Evolutionary conservation across 30 jellyfish, hydroid and myxozoan species (phyloP).

Genomic region (Phacellophora camtschatica): DNA sequence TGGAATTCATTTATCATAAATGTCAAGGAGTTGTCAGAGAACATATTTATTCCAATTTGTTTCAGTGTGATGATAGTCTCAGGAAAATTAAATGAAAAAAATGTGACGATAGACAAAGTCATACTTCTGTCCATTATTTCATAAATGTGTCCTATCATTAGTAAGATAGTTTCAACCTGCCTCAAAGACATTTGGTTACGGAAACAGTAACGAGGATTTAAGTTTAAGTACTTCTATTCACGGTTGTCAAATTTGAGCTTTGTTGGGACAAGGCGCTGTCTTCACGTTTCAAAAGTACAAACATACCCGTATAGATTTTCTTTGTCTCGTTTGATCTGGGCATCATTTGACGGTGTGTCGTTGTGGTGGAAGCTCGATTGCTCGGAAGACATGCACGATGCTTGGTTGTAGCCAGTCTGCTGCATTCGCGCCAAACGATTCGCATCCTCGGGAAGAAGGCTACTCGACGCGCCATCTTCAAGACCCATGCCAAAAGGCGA

Average conservation of each 20-base stretch:
- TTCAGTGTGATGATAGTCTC: slow-evolving; percentile 1
- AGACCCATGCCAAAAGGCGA: slow-evolving; percentile 56
- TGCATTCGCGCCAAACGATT: slow-evolving; percentile 45
- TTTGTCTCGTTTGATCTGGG: slow-evolving; percentile 85
- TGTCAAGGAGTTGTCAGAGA: slow-evolving; percentile 39
- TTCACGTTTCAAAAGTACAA: slow-evolving; percentile 50
- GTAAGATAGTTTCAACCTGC: slow-evolving; percentile 12
- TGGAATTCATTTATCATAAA: slow-evolving; percentile 11
- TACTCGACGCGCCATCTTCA: slow-evolving; percentile 53
- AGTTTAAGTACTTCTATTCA: slow-evolving; percentile 62
- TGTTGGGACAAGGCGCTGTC: slow-evolving; percentile 85
- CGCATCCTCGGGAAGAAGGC: slow-evolving; percentile 49
- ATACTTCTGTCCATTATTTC: slow-evolving; percentile 27
- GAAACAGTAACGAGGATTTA: slow-evolving; percentile 54
- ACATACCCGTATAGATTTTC: slow-evolving; percentile 84
- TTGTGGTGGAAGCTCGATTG: slow-evolving; percentile 32
- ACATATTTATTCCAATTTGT: slow-evolving; percentile 9
- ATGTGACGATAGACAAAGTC: slow-evolving; percentile 60
- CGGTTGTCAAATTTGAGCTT: slow-evolving; percentile 78
- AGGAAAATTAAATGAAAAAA: slow-evolving; percentile 7
- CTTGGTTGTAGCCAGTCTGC: slow-evolving; percentile 22
- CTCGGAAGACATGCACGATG: slow-evolving; percentile 61
- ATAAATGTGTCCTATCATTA: too few relatives aligned
- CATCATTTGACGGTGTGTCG: slow-evolving; percentile 59
- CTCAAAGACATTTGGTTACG: slow-evolving; percentile 54